These are phyloP conservation scores for Drosophila kurseongensis DNA, from an alignment of 1,140 invertebrate genomes.

Conservation along the genomic window DNA sequence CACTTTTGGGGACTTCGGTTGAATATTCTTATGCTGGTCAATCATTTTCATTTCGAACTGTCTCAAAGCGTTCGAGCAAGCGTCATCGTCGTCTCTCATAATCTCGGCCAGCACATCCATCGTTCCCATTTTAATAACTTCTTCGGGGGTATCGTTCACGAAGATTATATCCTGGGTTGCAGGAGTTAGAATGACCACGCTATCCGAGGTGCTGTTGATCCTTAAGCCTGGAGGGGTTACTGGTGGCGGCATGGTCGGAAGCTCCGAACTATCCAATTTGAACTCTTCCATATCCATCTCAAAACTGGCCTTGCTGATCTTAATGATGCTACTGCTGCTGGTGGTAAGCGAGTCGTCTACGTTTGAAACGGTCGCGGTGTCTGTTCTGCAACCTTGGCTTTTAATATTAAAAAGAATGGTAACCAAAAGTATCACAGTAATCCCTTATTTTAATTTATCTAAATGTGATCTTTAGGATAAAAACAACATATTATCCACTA, in stretches of 20 bases:
- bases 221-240: constrained; percentile 26
- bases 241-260: constrained; percentile 25
- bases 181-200: constrained; percentile 64
- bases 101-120: constrained; percentile 67
- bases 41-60: constrained; percentile 53
- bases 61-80: constrained; percentile 38
- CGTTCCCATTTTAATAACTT: constrained; percentile 44
- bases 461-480: too few relatives aligned
- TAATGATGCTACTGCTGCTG: constrained; percentile 13
- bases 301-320: constrained; percentile 36
- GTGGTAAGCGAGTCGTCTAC: constrained; percentile 1
- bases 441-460: neutral
- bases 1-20: neutral
- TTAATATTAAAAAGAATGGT: constrained; percentile 13
- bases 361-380: constrained; percentile 43
- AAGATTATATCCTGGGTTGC: constrained; percentile 76
- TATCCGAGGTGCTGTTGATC: constrained; percentile 37
- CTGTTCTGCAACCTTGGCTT: constrained; percentile 61
- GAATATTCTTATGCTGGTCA: constrained; percentile 30
- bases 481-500: too few relatives aligned
- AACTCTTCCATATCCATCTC: constrained; percentile 45
- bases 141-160: constrained; percentile 60
- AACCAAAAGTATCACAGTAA: neutral
- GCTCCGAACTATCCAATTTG: neutral
- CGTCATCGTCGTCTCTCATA: constrained; percentile 60